Evolutionary conservation across 2,888 invertebrate species (phyloP).

Genomic region (Chelonus formosanus): DNA sequence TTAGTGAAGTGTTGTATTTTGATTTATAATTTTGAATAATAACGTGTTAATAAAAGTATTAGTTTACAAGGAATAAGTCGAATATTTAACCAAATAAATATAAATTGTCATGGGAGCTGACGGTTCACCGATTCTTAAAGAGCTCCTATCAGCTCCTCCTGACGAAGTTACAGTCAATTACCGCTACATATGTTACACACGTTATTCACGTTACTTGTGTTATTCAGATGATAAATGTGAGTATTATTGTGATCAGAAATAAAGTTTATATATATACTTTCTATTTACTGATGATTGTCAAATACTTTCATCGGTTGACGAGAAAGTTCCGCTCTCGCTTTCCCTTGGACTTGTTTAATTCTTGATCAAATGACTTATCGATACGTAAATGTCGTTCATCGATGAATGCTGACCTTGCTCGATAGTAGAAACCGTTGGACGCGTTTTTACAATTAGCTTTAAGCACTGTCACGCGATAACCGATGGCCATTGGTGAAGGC

Average conservation of each 20-base stretch:
- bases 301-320: slow-evolving; percentile 19
- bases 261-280: slow-evolving; percentile 1
- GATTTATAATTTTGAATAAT: too few species aligned
- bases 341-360: slow-evolving; percentile 12
- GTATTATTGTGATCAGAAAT: background rate
- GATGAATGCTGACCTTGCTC: slow-evolving; percentile 38
- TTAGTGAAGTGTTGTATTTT: too few species aligned
- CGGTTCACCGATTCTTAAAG: slow-evolving; percentile 90
- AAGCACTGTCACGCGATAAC: slow-evolving; percentile 44
- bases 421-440: slow-evolving; percentile 41
- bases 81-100: slow-evolving; percentile 4
- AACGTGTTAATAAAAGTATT: too few species aligned
- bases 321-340: slow-evolving; percentile 18
- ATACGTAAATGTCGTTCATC: too few species aligned
- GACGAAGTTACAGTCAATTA: slow-evolving; percentile 72
- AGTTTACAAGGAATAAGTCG: background rate
- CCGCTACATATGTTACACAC: too few species aligned
- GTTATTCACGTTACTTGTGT: slow-evolving; percentile 49
- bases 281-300: slow-evolving; percentile 11
- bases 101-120: slow-evolving; percentile 75
- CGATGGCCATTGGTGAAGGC: slow-evolving; percentile 38
- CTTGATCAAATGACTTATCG: background rate
- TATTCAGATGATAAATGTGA: background rate
- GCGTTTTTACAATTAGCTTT: slow-evolving; percentile 39
- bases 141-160: slow-evolving; percentile 68